phyloP scores from a whole-genome alignment of 2,888 invertebrate genomes.

The Selenia dentaria region DNA sequence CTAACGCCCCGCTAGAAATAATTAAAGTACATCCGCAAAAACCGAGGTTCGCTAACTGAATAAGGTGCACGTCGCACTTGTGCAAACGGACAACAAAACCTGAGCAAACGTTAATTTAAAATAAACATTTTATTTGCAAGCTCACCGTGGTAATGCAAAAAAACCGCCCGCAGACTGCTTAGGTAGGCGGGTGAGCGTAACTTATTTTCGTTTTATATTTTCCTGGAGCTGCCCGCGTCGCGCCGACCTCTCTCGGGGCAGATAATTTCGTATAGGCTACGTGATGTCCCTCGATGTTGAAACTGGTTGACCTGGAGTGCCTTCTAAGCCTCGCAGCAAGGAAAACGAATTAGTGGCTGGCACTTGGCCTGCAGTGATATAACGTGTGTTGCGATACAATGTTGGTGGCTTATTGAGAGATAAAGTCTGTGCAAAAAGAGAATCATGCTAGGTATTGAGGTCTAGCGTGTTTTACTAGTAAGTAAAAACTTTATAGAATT shows the following conservation, averaged over 20 bases:
- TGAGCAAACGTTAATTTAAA: conserved; percentile 54
- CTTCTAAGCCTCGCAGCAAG: conserved; percentile 48
- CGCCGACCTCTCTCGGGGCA: conserved; percentile 63
- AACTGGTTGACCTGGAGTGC: conserved; percentile 58
- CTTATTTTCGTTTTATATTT: conserved; percentile 77
- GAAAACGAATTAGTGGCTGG: conserved; percentile 34
- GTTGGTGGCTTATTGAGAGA: too few relatives aligned
- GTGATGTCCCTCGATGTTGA: conserved; percentile 64
- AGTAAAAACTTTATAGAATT: too few relatives aligned
- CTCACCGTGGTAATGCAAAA: conserved; percentile 61
- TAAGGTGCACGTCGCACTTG: conserved; percentile 25
- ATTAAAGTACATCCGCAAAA: conserved; percentile 23
- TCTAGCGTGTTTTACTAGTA: too few relatives aligned
- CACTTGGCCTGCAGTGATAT: conserved; percentile 4
- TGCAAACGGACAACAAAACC: conserved; percentile 37
- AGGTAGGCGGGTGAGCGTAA: conserved; percentile 56
- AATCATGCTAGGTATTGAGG: too few relatives aligned
- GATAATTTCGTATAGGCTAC: conserved; percentile 74
- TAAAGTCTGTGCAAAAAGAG: too few relatives aligned
- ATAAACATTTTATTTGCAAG: conserved; percentile 62
- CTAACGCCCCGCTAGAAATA: conserved; percentile 24
- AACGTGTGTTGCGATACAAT: neutral
- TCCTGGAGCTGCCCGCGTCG: conserved; percentile 58
- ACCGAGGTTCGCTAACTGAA: conserved; percentile 27
- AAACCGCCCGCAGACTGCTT: conserved; percentile 55